A percentile compares a stretch with the other conserved stretches of the same genome.
Evolutionary conservation across 2,888 invertebrate genomes (phyloP).

Genomic region (Danaus chrysippus): DNA sequence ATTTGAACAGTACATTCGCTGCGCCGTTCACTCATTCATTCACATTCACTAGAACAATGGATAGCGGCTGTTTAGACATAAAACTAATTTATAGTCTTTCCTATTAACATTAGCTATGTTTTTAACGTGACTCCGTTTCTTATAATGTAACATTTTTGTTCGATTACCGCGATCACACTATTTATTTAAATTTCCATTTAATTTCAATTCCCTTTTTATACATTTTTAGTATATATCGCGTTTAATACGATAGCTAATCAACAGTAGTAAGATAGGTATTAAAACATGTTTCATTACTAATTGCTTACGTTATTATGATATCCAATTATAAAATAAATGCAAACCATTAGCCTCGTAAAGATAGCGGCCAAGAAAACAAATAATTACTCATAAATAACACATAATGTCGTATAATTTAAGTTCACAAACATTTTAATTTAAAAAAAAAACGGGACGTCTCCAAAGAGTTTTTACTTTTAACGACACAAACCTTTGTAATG

Average conservation of each 20-base stretch:
- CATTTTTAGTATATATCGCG: not conserved
- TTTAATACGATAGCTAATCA: constrained; percentile 18
- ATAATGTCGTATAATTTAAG: not conserved
- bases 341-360: constrained; percentile 29
- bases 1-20: not conserved
- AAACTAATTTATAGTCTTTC: not conserved
- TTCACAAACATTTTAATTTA: too few relatives aligned
- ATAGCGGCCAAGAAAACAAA: constrained; percentile 19
- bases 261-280: constrained; percentile 24
- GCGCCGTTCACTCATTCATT: not conserved
- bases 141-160: too few relatives aligned
- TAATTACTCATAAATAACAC: constrained; percentile 6
- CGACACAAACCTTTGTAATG: too few relatives aligned
- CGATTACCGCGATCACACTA: too few relatives aligned
- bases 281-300: constrained; percentile 29
- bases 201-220: too few relatives aligned
- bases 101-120: too few relatives aligned
- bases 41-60: constrained; percentile 2
- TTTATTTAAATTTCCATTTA: too few relatives aligned
- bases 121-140: too few relatives aligned
- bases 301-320: constrained; percentile 30
- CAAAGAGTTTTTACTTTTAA: too few relatives aligned
- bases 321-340: constrained; percentile 21
- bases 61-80: not conserved
- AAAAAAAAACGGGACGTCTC: too few relatives aligned